These are phyloP conservation scores for Ornithoptera priamus DNA, from an alignment of 2,888 invertebrate species.

Conservation along the genomic window DNA sequence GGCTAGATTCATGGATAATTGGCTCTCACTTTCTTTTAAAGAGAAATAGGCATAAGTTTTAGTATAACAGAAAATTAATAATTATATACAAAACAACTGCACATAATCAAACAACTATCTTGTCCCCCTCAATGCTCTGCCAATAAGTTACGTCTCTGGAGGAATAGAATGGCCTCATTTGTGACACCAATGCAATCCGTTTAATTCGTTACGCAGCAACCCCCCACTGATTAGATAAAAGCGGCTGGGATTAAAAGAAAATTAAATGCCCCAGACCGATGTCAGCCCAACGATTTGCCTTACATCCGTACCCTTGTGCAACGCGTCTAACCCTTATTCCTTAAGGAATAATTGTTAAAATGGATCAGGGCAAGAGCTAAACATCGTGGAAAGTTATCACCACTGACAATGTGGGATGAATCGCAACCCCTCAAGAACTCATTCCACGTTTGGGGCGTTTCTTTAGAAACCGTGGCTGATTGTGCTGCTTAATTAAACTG, in stretches of 20 bases:
- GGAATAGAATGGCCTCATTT: constrained; percentile 77
- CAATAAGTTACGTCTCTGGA: constrained; percentile 58
- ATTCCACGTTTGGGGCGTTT: constrained; percentile 74
- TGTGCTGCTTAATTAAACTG: constrained; percentile 75
- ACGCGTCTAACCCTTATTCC: constrained; percentile 33
- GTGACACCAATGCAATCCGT: constrained; percentile 76
- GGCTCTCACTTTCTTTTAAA: too few relatives aligned
- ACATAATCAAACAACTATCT: constrained; percentile 54
- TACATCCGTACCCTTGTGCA: constrained; percentile 33
- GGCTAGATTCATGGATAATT: too few relatives aligned
- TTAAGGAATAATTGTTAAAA: constrained; percentile 36
- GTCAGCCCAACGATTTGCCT: constrained; percentile 61
- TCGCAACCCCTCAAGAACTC: constrained; percentile 69
- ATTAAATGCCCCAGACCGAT: constrained; percentile 72
- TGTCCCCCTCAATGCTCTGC: constrained; percentile 45
- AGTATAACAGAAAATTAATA: too few relatives aligned
- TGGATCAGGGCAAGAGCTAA: constrained; percentile 28
- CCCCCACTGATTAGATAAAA: constrained; percentile 73
- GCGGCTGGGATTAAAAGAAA: constrained; percentile 78
- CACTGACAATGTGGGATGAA: constrained; percentile 58
- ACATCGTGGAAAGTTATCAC: constrained; percentile 46
- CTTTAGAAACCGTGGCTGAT: constrained; percentile 74
- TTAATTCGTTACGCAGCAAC: constrained; percentile 75
- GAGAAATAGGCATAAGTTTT: too few relatives aligned
- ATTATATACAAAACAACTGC: constrained; percentile 48